Evolutionary conservation across 64 coral and sea anemone species (phyloP).

Genomic region (Pocillopora verrucosa): DNA sequence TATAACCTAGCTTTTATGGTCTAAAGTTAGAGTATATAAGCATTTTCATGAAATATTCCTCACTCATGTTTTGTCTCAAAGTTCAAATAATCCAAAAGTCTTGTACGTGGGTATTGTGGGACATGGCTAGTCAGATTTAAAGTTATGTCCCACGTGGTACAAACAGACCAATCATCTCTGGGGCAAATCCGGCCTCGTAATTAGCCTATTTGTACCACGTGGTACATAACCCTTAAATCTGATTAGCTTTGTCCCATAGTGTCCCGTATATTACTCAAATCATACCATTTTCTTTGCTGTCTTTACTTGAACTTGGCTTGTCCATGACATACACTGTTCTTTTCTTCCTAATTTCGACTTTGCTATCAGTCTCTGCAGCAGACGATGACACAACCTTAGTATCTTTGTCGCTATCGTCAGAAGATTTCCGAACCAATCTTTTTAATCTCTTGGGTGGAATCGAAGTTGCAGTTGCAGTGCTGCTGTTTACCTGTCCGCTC

Average conservation of each 20-base stretch:
- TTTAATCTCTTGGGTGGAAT: slow-evolving; percentile 20
- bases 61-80: too few relatives aligned
- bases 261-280: background rate
- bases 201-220: too few relatives aligned
- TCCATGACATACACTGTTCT: slow-evolving; percentile 35
- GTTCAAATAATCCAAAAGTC: too few relatives aligned
- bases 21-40: too few relatives aligned
- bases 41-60: too few relatives aligned
- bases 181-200: too few relatives aligned
- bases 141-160: too few relatives aligned
- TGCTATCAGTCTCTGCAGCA: background rate
- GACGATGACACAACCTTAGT: background rate
- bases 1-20: too few relatives aligned
- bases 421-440: background rate
- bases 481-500: background rate
- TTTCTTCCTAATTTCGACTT: background rate
- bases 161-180: too few relatives aligned
- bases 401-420: background rate
- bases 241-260: background rate
- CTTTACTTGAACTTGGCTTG: slow-evolving; percentile 23
- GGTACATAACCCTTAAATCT: too few relatives aligned
- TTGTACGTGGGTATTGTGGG: too few relatives aligned
- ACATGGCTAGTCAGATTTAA: too few relatives aligned
- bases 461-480: background rate
- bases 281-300: slow-evolving; percentile 10